phyloP scores from a whole-genome alignment of 2,888 invertebrate species.

The Drosophila differens region DNA sequence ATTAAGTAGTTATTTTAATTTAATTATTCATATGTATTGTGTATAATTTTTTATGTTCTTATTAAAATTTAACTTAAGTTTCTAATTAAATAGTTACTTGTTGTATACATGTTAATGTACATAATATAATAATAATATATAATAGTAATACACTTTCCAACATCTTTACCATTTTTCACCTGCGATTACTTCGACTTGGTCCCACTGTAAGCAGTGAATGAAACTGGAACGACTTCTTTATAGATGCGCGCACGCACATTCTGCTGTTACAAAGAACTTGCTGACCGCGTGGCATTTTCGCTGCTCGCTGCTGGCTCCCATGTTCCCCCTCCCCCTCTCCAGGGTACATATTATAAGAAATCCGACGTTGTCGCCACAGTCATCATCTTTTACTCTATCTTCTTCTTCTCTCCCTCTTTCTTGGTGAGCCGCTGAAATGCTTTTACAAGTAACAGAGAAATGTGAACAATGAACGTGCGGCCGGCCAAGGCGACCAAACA shows the following conservation, averaged over 20 bases:
- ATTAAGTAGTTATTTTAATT: neutral
- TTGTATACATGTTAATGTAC: neutral
- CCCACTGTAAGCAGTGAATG: slow-evolving; percentile 27
- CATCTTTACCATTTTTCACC: neutral
- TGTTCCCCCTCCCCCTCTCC: neutral
- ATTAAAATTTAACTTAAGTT: neutral
- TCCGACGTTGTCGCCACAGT: slow-evolving; percentile 50
- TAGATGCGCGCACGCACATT: slow-evolving; percentile 54
- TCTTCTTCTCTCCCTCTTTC: slow-evolving; percentile 5
- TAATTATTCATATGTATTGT: neutral
- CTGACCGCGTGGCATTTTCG: slow-evolving; percentile 76
- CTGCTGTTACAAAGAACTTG: slow-evolving; percentile 74
- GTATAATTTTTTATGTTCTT: neutral
- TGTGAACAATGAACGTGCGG: slow-evolving; percentile 69
- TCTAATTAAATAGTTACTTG: no score
- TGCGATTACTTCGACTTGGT: neutral
- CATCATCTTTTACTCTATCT: slow-evolving; percentile 21
- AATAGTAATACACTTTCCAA: neutral
- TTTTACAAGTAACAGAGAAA: slow-evolving; percentile 77
- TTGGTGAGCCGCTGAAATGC: slow-evolving; percentile 68
- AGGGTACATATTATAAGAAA: slow-evolving; percentile 58
- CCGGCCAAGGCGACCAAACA: slow-evolving; percentile 51
- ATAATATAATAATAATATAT: no score
- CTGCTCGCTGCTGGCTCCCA: slow-evolving; percentile 31
- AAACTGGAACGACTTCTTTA: slow-evolving; percentile 42